Base-by-base conservation (phyloP, 2,113 vertebrate genomes). In the Prietella phreatophila region DNA sequence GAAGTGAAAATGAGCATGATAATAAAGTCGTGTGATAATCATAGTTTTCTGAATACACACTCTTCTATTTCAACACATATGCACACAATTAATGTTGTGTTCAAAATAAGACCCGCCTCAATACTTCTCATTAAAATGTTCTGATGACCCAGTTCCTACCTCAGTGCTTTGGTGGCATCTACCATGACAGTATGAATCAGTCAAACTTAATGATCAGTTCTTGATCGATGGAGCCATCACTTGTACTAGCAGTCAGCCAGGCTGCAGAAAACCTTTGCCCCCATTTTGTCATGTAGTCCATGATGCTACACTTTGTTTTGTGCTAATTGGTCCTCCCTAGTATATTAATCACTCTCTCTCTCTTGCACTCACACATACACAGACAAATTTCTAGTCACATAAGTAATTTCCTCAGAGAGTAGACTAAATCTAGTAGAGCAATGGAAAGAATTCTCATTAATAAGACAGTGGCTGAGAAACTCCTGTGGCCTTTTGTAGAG, bases 171-270 rank as follows among this genome's bases (percentile, higher is more conserved):
- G 89, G 92, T 94, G 93, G 90, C 92, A 92, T 92, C 89, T 89
- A 67, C 55, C 13, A 86, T 89, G 93, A 94, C 90, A 91, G 92
- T 75, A 87, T 92, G 88, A 94, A 94, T 93, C 93, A 93, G 93
- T 93, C 89, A 88, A 91, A 92, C 91, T 89, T 91, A 88, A 88
- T 92, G 93, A 94, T 93, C 89, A 90, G 86, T 88, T 89, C 88
- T 92, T 96, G 94, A 96, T 95, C 91, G 93, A 95, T 95, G 92
- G 89, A 92, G 91, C 93, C 91, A 94, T 94, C 94, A 93, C 86
- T 83, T 90, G 87, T 86, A 85, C 87, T 82, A 91, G 87, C 84
- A 90, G 92, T 93, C 92, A 93, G 91, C 92, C 92, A 92, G 92
- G 92, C 91, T 60, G 85, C 85, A 69, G 89, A 88, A 88, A 85